Evolutionary conservation across 2,888 invertebrate genomes (phyloP).

Genomic region (Pegoplata infirma): DNA sequence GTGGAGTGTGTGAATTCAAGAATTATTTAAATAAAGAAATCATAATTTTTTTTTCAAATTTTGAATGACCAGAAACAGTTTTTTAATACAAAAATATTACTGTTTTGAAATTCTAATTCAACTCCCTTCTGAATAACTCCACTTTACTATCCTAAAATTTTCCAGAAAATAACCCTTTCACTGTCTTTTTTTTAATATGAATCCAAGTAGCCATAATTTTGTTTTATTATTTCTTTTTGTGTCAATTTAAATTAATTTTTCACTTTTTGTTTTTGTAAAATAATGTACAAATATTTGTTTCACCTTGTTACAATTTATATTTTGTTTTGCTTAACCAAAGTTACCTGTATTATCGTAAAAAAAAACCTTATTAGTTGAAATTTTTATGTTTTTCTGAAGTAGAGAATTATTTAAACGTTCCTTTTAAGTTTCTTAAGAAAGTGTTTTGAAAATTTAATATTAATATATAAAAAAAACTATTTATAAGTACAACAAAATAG

Average conservation of each 20-base stretch:
- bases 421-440: slow-evolving; percentile 38
- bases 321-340: slow-evolving; percentile 60
- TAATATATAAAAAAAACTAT: no score
- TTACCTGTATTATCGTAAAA: slow-evolving; percentile 61
- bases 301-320: slow-evolving; percentile 51
- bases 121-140: no score
- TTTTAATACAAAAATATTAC: no score
- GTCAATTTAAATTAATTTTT: slow-evolving; percentile 51
- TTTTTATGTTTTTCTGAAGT: slow-evolving; percentile 49
- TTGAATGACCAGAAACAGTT: no score
- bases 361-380: slow-evolving; percentile 61
- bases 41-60: no score
- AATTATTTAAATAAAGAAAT: no score
- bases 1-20: no score
- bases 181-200: no score
- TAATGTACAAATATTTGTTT: slow-evolving; percentile 59
- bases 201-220: slow-evolving; percentile 53
- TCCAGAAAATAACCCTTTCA: no score
- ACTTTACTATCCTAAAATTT: no score
- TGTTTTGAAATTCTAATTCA: no score
- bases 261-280: slow-evolving; percentile 39
- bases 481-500: no score
- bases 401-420: slow-evolving; percentile 59
- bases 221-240: slow-evolving; percentile 9
- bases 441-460: background rate